These are phyloP conservation scores for Eptatretus atami DNA, from an alignment of 2,797 vertebrate genomes.

Conservation along the genomic window DNA sequence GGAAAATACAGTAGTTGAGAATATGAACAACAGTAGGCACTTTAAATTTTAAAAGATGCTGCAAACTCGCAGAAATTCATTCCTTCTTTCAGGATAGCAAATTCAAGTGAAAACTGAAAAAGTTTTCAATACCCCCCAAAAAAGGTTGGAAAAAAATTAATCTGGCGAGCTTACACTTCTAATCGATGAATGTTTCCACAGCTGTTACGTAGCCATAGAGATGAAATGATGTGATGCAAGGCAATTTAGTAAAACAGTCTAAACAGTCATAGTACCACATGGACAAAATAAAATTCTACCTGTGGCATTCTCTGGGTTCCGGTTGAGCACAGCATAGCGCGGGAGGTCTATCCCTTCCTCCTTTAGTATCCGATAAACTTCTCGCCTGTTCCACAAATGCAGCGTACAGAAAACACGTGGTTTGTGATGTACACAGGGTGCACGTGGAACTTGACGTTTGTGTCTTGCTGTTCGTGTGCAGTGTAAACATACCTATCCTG, in stretches of 20 bases:
- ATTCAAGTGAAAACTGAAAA: not conserved
- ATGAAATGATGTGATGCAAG: not conserved
- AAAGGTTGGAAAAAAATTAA: no score
- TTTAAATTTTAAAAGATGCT: no score
- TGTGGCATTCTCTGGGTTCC: slow-evolving; percentile 70
- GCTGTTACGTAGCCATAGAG: no score
- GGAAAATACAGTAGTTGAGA: no score
- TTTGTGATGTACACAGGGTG: no score
- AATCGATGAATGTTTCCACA: no score
- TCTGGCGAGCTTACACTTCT: no score
- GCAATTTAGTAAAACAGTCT: not conserved
- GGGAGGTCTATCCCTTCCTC: slow-evolving; percentile 88
- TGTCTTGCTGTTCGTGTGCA: no score
- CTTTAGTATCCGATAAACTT: slow-evolving; percentile 87
- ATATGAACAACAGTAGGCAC: no score
- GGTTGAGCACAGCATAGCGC: slow-evolving; percentile 73
- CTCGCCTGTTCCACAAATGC: slow-evolving; percentile 15
- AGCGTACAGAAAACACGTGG: no score
- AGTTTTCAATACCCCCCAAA: not conserved
- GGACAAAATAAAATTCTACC: slow-evolving; percentile 18
- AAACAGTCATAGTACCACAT: not conserved
- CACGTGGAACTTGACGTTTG: no score
- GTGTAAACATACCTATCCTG: slow-evolving; percentile 47
- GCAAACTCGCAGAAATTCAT: no score
- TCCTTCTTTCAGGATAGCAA: not conserved